Conservation (phyloP, 2,797 vertebrate genomes). For the Schizopygopsis pylzovi region DNA sequence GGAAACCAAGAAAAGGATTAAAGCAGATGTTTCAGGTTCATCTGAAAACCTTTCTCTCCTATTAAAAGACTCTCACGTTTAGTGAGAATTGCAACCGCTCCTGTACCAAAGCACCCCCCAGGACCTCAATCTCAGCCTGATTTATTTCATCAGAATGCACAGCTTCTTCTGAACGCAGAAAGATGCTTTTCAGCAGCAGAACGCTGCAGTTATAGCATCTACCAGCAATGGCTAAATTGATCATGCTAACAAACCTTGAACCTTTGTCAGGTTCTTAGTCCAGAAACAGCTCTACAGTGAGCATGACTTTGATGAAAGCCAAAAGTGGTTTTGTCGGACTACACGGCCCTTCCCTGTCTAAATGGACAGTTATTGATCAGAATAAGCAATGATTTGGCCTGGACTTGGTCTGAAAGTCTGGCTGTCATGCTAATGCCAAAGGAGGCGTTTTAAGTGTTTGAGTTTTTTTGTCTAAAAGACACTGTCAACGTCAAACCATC, state of each 20-base stretch:
- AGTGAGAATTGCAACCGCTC: constrained; percentile 52
- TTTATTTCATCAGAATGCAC: not conserved
- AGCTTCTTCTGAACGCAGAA: not conserved
- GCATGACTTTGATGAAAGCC: not conserved
- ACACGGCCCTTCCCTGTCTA: not conserved
- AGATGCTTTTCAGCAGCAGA: not conserved
- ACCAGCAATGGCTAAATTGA: not conserved
- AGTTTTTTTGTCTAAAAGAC: not conserved
- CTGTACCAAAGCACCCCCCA: constrained; percentile 47
- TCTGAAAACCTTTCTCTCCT: constrained; percentile 57
- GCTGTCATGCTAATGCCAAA: not conserved
- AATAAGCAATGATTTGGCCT: not conserved
- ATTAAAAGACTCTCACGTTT: constrained; percentile 51
- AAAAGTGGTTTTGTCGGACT: constrained; percentile 7
- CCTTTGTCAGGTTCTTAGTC: not conserved
- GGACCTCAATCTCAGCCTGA: constrained; percentile 43
- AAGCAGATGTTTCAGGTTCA: constrained; percentile 56
- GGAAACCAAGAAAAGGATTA: constrained; percentile 30
- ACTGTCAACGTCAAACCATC: not conserved
- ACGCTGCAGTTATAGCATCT: not conserved
- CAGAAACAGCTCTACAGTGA: not conserved
- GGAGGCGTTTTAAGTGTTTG: not conserved
- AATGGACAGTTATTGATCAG: constrained; percentile 4
- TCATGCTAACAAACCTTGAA: not conserved
- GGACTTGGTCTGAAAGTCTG: not conserved